Percentiles rank a stretch among this genome's conserved stretches.
These are phyloP conservation scores for Trichomycterus rosablanca DNA, from an alignment of 2,113 vertebrate species.

Conservation along the genomic window DNA sequence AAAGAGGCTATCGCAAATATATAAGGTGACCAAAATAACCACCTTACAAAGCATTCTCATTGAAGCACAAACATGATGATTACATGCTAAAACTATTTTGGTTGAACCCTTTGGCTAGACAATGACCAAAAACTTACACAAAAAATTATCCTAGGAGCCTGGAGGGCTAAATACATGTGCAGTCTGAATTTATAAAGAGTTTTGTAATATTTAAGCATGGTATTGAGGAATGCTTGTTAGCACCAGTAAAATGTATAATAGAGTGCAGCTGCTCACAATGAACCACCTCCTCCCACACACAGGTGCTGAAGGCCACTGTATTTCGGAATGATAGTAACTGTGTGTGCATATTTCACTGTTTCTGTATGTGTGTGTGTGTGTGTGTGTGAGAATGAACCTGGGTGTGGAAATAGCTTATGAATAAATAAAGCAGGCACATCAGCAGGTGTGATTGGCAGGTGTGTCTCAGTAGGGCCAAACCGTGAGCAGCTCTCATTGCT, in stretches of 20 bases:
- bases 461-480: constrained; percentile 16
- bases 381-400: neutral
- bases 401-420: neutral
- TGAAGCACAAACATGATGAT: too few relatives aligned
- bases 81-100: too few relatives aligned
- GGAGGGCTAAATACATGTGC: too few relatives aligned
- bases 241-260: too few relatives aligned
- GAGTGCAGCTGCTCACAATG: neutral
- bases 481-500: neutral
- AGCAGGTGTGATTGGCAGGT: constrained; percentile 34
- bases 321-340: neutral
- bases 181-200: too few relatives aligned
- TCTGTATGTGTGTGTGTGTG: neutral
- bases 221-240: neutral
- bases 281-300: constrained; percentile 16
- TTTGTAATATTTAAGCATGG: too few relatives aligned
- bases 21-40: too few relatives aligned
- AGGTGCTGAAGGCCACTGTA: constrained; percentile 3
- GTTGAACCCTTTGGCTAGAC: too few relatives aligned
- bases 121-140: too few relatives aligned
- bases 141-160: too few relatives aligned
- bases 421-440: constrained; percentile 20
- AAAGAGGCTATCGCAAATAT: too few relatives aligned
- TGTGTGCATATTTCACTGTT: neutral
- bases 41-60: too few relatives aligned